Evolutionary conservation across 2,797 vertebrate genomes (phyloP).

Genomic region (Adelosebastes latens): DNA sequence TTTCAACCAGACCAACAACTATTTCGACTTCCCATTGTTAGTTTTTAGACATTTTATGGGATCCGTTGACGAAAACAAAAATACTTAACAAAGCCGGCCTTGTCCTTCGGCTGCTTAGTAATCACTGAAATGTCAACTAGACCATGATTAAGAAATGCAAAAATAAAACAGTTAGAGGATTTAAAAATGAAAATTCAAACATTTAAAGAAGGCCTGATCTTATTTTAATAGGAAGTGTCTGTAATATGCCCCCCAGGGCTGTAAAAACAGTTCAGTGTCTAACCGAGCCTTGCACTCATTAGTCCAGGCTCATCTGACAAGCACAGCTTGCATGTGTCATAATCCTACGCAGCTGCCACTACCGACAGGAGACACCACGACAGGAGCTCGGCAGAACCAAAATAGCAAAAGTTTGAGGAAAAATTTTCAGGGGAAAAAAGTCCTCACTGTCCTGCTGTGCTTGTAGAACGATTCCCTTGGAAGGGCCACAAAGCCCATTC

Average conservation of each 20-base stretch:
- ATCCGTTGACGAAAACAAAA: background rate
- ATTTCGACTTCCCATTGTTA: background rate
- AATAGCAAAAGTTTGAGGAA: conserved; percentile 51
- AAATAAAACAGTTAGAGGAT: background rate
- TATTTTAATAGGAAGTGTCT: conserved; percentile 20
- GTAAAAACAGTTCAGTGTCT: conserved; percentile 40
- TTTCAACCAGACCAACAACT: background rate
- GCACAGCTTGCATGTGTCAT: conserved; percentile 70
- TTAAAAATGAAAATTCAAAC: background rate
- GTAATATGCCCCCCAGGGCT: conserved; percentile 8
- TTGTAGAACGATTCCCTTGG: conserved; percentile 23
- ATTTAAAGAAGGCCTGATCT: background rate
- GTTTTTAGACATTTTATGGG: background rate
- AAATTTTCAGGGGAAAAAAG: conserved; percentile 11
- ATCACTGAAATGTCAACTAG: background rate
- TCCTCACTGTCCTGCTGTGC: conserved; percentile 34
- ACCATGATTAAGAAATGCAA: background rate
- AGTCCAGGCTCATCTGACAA: conserved; percentile 67
- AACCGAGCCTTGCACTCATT: conserved; percentile 59
- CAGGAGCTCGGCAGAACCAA: conserved; percentile 56
- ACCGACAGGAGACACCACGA: conserved; percentile 52
- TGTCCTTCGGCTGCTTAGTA: background rate
- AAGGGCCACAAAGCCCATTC: conserved; percentile 14
- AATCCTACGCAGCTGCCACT: conserved; percentile 74
- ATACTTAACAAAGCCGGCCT: background rate